Conservation (phyloP, 2,888 invertebrate species). For the Chloroclystis v-ata region DNA sequence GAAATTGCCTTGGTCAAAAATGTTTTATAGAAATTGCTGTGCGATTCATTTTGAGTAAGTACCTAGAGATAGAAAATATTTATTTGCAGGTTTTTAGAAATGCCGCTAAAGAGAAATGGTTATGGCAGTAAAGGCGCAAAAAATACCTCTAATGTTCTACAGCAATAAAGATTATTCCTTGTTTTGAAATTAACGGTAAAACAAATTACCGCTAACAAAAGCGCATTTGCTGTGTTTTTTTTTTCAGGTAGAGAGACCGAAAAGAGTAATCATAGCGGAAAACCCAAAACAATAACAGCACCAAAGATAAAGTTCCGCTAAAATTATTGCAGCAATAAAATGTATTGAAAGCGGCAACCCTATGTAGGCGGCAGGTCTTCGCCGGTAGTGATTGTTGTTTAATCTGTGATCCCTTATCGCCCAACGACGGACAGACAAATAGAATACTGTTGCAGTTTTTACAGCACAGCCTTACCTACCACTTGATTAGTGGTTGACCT, state of each 20-base stretch:
- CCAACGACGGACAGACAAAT: conserved; percentile 55
- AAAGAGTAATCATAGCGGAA: conserved; percentile 12
- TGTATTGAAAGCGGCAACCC: conserved; percentile 50
- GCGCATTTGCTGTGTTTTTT: conserved; percentile 4
- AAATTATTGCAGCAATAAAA: conserved; percentile 19
- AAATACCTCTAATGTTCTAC: too few species aligned
- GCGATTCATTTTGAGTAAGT: too few species aligned
- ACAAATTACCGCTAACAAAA: conserved; percentile 15
- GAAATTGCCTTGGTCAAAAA: too few species aligned
- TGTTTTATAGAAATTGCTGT: too few species aligned
- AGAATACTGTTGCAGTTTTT: conserved; percentile 61
- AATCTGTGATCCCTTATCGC: conserved; percentile 64
- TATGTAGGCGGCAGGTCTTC: conserved; percentile 44
- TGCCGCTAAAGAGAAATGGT: too few species aligned
- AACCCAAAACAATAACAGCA: conserved; percentile 9
- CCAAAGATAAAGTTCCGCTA: conserved; percentile 11
- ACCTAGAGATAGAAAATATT: too few species aligned
- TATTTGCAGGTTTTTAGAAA: too few species aligned
- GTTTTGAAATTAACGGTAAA: conserved; percentile 8
- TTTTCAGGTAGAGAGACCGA: conserved; percentile 8
- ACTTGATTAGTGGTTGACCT: conserved; percentile 45
- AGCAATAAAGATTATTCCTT: background rate
- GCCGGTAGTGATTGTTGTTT: conserved; percentile 11
- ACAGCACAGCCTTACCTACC: conserved; percentile 43
- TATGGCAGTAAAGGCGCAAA: too few species aligned